Percentiles rank a stretch among this genome's conserved stretches.
These are phyloP conservation scores for Poeciliopsis turrubarensis DNA, from an alignment of 2,113 vertebrate genomes.

Conservation along the genomic window DNA sequence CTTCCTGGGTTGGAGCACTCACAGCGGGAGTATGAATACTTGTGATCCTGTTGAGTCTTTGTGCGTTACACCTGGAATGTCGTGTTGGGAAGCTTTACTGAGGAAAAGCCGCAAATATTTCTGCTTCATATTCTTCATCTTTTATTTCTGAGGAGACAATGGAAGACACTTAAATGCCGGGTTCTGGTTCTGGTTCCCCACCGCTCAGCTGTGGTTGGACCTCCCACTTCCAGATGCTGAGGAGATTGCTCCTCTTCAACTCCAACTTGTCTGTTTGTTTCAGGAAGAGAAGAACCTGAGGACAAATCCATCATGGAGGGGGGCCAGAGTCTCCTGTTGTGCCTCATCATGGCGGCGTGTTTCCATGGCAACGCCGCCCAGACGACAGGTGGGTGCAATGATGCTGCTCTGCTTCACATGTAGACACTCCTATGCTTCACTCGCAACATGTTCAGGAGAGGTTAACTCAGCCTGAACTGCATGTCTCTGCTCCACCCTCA, in stretches of 20 bases:
- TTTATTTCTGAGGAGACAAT: background rate
- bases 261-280: slow-evolving; percentile 16
- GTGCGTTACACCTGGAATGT: no score
- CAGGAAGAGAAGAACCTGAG: slow-evolving; percentile 47
- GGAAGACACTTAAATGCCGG: background rate
- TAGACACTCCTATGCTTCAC: background rate
- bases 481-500: background rate
- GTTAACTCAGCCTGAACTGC: background rate
- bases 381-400: slow-evolving; percentile 65
- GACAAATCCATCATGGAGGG: slow-evolving; percentile 46
- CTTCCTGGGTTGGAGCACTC: no score
- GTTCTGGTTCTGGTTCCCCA: no score
- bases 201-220: background rate
- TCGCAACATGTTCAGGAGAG: background rate
- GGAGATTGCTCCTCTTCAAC: background rate
- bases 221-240: slow-evolving; percentile 35
- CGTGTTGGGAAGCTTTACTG: no score
- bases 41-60: no score
- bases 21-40: no score
- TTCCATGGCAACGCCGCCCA: slow-evolving; percentile 46
- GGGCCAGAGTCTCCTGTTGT: slow-evolving; percentile 42
- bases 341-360: slow-evolving; percentile 45
- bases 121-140: no score
- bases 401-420: slow-evolving; percentile 22
- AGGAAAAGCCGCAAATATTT: no score